Conservation (phyloP, 2,797 vertebrate species). For the Schizopygopsis malacanthus region DNA sequence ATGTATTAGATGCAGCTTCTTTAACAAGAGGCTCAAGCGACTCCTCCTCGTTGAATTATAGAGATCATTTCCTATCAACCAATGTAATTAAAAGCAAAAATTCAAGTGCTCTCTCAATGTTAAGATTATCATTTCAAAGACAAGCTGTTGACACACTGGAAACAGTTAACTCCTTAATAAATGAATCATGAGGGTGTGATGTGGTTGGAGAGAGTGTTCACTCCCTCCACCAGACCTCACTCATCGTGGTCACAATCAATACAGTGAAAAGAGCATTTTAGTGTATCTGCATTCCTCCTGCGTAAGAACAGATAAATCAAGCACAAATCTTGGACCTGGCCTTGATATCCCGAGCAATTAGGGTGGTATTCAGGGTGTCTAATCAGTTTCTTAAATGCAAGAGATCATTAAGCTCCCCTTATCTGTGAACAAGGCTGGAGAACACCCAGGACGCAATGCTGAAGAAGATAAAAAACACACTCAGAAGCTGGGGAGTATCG, state of each 20-base stretch:
- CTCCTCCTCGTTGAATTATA: conserved; percentile 78
- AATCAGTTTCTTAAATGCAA: conserved; percentile 63
- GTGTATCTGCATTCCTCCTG: conserved; percentile 7
- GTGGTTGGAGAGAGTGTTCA: conserved; percentile 69
- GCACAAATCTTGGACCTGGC: conserved; percentile 52
- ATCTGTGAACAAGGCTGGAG: conserved; percentile 57
- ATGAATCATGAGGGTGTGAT: conserved; percentile 74
- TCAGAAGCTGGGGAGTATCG: background rate
- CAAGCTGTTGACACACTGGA: conserved; percentile 78
- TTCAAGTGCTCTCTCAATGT: conserved; percentile 80
- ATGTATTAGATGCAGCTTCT: conserved; percentile 74
- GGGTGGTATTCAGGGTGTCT: conserved; percentile 62
- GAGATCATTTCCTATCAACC: conserved; percentile 79
- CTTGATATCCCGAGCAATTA: conserved; percentile 64
- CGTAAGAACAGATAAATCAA: conserved; percentile 57
- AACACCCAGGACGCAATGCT: conserved; percentile 49
- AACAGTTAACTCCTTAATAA: conserved; percentile 77
- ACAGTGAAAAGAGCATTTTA: background rate
- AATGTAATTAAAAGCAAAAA: conserved; percentile 74
- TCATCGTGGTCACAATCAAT: conserved; percentile 18
- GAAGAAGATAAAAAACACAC: conserved; percentile 1
- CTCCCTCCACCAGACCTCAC: conserved; percentile 44
- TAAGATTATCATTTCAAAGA: conserved; percentile 83
- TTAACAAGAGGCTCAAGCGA: conserved; percentile 71
- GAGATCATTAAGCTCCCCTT: conserved; percentile 64